Base-by-base conservation (phyloP, 2,888 invertebrate species). In the Dorcus parallelipipedus region DNA sequence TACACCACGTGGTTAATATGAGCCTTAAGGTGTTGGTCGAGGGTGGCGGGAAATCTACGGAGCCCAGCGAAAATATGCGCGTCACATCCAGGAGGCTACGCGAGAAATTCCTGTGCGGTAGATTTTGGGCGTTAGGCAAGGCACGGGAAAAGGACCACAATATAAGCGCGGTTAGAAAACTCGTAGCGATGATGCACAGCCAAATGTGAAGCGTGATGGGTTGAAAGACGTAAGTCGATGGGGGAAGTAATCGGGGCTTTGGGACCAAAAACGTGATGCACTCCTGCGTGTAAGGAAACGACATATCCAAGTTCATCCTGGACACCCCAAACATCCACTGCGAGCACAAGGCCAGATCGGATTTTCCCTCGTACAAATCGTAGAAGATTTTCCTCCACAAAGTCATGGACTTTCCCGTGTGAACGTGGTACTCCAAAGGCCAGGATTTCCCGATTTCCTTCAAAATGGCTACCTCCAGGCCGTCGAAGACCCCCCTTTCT, bases 231-330 rank as follows among this genome's bases (percentile, higher is more conserved):
- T 67, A 66, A 6, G 61, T 63, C 1, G 49, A 54, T 43, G 53
- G 41, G 7, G 54, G 53, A 8, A 61, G 43, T 1, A 62, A 17
- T 20, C 57, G 54, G 1, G 67, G 65, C 56, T 66, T 64, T 1
- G 63, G 64, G 45, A 68, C 67, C 38, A 67, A 40, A 56, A 67
- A 66, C 3, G 67, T 67, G 7, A 53, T 54, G 43, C 68, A 68
- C 3, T 55, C 40, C 17, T 55, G 55, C 5, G 47, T 43, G 14
- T 58, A 58, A 17, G 53, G 14, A 3, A 33, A 17, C 14, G 49
- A 54, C 5, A 42, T 23, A 26, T 54, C 56, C 2, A 59, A 8
- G 3, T 14, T 20, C 10, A 38, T 48, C n/a, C 8, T 10, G 9
- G 10, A 23, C 5, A 38, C 26, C 9, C 42, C 39, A n/a, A 26